These are phyloP conservation scores for Andrena dorsata DNA, from an alignment of 2,888 invertebrate genomes.

Conservation along the genomic window DNA sequence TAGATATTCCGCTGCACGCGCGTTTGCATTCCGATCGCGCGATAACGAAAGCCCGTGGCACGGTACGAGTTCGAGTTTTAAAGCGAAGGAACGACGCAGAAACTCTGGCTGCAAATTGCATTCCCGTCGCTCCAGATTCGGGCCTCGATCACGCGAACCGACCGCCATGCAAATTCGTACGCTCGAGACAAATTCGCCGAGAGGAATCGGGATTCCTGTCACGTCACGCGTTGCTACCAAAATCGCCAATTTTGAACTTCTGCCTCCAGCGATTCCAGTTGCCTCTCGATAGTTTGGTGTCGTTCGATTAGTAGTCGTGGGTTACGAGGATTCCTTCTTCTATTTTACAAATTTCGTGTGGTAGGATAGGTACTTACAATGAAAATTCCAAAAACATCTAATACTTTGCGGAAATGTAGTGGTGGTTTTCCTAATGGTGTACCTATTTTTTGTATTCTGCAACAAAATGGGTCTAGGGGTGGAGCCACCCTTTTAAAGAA, in stretches of 20 bases:
- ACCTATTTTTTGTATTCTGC: no score
- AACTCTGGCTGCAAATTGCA: background rate
- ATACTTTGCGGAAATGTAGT: no score
- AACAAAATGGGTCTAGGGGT: no score
- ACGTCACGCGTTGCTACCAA: background rate
- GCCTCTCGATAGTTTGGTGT: background rate
- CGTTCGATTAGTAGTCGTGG: background rate
- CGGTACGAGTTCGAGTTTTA: background rate
- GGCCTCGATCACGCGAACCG: slow-evolving; percentile 22
- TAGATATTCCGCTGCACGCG: slow-evolving; percentile 17
- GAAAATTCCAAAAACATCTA: no score
- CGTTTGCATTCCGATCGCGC: slow-evolving; percentile 31
- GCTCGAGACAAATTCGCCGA: background rate
- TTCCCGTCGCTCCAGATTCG: slow-evolving; percentile 14
- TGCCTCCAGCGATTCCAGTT: background rate
- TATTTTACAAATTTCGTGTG: no score
- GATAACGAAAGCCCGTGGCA: slow-evolving; percentile 19
- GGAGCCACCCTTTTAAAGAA: no score
- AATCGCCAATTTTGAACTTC: background rate
- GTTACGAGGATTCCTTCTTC: no score
- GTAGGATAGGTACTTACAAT: no score
- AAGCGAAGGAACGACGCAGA: background rate
- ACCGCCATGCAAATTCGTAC: background rate
- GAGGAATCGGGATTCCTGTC: slow-evolving; percentile 3
- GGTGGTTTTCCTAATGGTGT: no score